Conservation (phyloP, 2,888 invertebrate genomes). For the Macrosiphum euphorbiae region DNA sequence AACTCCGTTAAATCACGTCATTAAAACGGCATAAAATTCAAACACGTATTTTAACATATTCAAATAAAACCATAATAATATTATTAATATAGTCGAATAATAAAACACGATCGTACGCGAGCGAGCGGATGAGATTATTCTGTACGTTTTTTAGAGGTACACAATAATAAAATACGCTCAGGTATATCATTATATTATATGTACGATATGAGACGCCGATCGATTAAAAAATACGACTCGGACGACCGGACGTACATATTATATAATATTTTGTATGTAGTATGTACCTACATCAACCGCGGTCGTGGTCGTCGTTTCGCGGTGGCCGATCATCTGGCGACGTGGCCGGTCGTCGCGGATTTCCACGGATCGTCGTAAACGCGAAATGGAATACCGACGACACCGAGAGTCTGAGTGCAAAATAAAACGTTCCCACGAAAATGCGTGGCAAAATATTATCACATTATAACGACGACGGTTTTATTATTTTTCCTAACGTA, state of each 20-base stretch:
- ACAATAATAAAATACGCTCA: not conserved
- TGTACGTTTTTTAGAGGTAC: not conserved
- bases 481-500: not conserved
- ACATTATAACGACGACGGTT: no score
- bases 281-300: not conserved
- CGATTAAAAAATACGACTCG: not conserved
- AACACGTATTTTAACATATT: constrained; percentile 42
- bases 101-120: not conserved
- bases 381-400: not conserved
- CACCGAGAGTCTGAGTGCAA: not conserved
- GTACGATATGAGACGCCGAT: not conserved
- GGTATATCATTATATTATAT: not conserved
- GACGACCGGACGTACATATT: not conserved
- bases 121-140: not conserved
- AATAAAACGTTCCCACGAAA: not conserved
- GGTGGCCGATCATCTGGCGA: not conserved
- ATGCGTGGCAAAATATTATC: no score
- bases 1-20: constrained; percentile 19
- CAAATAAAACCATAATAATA: constrained; percentile 20
- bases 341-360: not conserved
- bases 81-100: constrained; percentile 5
- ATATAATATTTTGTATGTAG: not conserved
- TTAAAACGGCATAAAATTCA: constrained; percentile 47
- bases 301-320: not conserved
- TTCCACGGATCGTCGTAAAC: not conserved